Evolutionary conservation across 2,888 invertebrate species (phyloP), one percentile per base, ranked within the genome.

Genomic region (Electrophaes corylata): DNA sequence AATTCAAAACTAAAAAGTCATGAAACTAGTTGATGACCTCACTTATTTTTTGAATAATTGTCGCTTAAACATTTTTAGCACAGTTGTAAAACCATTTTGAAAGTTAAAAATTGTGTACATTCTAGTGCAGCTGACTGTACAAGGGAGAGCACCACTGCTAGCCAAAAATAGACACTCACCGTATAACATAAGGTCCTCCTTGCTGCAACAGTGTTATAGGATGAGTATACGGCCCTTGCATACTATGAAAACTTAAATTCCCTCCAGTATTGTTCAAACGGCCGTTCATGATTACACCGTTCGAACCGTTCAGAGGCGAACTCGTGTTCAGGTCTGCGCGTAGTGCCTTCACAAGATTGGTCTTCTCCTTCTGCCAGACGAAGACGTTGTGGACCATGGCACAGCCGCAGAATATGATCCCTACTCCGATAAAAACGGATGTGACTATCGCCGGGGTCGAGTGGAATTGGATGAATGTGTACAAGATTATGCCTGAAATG

Each of bases 301-400:
- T 84, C 3, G 90, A 86, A 1, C 83, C 78, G 59, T 88, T 86
- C 64, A 86, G 57, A 1, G 75, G 75, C 0, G 80, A 62, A 69
- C 76, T 88, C 41, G 71, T 73, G 70, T 76, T 89, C 53, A 82
- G 33, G 5, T 87, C 89, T 60, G 84, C 71, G 31, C 91, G 69
- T 33, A 93, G 79, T 6, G 95, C 95, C 73, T 94, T 95, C 26
- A 96, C 96, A 50, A 96, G 94, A 70, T 95, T 96, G 0, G 96
- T 97, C 88, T 97, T 97, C 83, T 96, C 96, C 81, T 95, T 95
- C 86, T 98, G 97, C 98, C 98, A 98, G 46, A 98, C 95, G 85
- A 97, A 98, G 11, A 97, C 97, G 86, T 98, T 98, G 91, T 98
- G 98, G 14, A 98, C 96, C 95, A 98, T 96, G 18, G 98, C 97